Evolutionary conservation across 2,797 vertebrate genomes (phyloP).

Genomic region (Hafferia zeledoni): DNA sequence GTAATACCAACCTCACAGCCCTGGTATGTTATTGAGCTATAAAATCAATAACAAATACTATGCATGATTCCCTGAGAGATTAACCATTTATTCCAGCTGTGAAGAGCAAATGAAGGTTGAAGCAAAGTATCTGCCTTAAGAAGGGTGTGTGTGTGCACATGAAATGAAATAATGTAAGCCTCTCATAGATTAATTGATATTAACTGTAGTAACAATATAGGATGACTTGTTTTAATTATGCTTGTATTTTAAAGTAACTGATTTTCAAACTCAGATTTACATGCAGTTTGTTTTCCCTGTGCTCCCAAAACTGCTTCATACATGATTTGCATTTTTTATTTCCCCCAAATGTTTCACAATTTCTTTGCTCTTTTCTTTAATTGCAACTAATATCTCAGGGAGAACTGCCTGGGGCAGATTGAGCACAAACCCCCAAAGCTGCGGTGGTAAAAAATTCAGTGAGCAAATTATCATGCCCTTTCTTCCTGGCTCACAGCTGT

Average conservation of each 20-base stretch:
- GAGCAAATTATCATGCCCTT: neutral
- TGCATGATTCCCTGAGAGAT: constrained; percentile 70
- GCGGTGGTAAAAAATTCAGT: neutral
- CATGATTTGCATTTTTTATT: neutral
- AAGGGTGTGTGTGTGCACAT: neutral
- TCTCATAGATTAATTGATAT: constrained; percentile 43
- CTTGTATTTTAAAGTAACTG: neutral
- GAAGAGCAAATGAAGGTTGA: constrained; percentile 77
- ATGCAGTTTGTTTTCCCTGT: neutral
- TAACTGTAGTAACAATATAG: neutral
- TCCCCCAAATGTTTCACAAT: neutral
- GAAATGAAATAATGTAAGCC: neutral
- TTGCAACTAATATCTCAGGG: neutral
- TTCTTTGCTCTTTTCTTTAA: constrained; percentile 43
- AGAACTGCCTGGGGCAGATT: neutral
- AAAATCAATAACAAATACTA: constrained; percentile 78
- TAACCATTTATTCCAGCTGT: constrained; percentile 68
- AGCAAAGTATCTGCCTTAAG: neutral
- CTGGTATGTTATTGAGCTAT: constrained; percentile 69
- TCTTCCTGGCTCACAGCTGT: neutral
- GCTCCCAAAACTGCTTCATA: neutral
- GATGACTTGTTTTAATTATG: neutral
- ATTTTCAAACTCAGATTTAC: constrained; percentile 10
- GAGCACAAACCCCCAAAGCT: neutral
- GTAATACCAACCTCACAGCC: constrained; percentile 68